Evolutionary conservation across 2,797 vertebrate species (phyloP).

Genomic region (Enoplosus armatus): DNA sequence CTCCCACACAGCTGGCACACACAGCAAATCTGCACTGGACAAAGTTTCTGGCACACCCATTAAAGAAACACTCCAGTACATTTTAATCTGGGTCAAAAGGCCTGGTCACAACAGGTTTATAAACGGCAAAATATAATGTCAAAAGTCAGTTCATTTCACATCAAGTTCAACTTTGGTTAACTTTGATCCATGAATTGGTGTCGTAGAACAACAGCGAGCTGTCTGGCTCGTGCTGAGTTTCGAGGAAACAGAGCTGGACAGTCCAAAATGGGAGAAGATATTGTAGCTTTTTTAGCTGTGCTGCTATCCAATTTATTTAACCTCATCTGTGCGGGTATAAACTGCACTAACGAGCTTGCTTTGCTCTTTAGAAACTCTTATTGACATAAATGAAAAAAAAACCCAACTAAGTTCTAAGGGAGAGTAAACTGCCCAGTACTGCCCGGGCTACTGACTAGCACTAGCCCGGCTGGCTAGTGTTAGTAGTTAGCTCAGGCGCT

Average conservation of each 20-base stretch:
- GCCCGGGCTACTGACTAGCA: no score
- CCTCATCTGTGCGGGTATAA: not conserved
- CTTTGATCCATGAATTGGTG: not conserved
- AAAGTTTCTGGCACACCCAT: slow-evolving; percentile 35
- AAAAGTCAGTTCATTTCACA: not conserved
- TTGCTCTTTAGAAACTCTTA: no score
- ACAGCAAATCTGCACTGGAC: slow-evolving; percentile 4
- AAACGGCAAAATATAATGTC: not conserved
- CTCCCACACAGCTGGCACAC: slow-evolving; percentile 52
- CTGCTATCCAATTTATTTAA: not conserved
- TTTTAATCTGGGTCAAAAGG: not conserved
- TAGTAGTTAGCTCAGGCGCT: no score
- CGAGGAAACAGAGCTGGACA: not conserved
- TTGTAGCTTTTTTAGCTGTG: not conserved
- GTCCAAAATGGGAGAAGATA: not conserved
- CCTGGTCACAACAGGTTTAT: not conserved
- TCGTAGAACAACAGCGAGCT: not conserved
- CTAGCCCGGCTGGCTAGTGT: no score
- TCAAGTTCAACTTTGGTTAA: not conserved
- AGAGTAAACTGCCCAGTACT: no score
- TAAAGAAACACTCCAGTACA: slow-evolving; percentile 13
- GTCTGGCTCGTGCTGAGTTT: not conserved
- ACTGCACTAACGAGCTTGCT: not conserved
- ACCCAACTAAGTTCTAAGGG: no score
- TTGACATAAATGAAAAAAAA: no score